A percentile compares a stretch with the other conserved stretches of the same genome.
Conservation (phyloP, 2,888 invertebrate species). For the Phragmatobia fuliginosa region DNA sequence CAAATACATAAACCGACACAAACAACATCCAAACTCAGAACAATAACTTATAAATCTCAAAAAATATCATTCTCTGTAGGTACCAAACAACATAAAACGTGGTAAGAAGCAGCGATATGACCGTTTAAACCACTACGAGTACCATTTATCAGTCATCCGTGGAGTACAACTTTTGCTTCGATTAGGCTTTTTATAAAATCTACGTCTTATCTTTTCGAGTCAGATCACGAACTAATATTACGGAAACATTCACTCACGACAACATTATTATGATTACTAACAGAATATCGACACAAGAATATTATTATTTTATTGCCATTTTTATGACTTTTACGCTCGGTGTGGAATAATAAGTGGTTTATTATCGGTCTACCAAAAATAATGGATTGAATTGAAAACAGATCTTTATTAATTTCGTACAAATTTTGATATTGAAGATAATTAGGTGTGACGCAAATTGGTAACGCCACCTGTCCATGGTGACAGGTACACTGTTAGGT, state of each 20-base stretch:
- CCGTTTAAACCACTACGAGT: no score
- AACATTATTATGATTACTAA: conserved; percentile 55
- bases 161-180: conserved; percentile 52
- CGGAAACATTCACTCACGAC: conserved; percentile 35
- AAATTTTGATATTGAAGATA: conserved; percentile 15
- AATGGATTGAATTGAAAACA: conserved; percentile 3
- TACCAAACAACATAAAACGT: no score
- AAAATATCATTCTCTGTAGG: no score
- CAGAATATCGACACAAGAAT: conserved; percentile 42
- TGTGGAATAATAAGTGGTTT: conserved; percentile 15
- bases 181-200: conserved; percentile 50
- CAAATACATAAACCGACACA: no score
- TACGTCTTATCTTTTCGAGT: conserved; percentile 47
- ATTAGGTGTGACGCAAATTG: no score
- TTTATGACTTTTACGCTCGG: conserved; percentile 29
- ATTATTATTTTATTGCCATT: conserved; percentile 52
- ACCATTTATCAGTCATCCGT: no score
- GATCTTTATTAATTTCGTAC: conserved; percentile 14
- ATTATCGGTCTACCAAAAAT: conserved; percentile 6
- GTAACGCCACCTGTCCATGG: no score
- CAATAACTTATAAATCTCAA: no score
- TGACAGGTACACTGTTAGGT: no score
- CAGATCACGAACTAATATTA: conserved; percentile 51
- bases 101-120: no score
- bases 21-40: no score